Base-by-base conservation (phyloP, 30 jellyfish, hydroid and myxozoan genomes). In the Phacellophora camtschatica region DNA sequence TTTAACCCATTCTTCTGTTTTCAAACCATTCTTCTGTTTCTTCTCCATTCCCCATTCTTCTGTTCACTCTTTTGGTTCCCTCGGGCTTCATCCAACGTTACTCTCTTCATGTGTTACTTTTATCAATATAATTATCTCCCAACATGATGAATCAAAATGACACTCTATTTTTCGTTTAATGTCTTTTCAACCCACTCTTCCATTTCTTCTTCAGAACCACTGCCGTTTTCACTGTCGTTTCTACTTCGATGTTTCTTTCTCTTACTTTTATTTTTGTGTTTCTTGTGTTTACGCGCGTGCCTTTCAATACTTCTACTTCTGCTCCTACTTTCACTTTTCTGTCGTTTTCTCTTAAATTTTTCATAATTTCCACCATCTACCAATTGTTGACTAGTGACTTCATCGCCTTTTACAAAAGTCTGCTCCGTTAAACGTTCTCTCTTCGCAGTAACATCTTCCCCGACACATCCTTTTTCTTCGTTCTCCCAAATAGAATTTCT, bases 201-300 rank as follows among this genome's bases (percentile, higher is more conserved):
- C 16, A 58, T 33, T 31, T 41, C 19, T 28, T 33, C 79, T 28
- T 36, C 78, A 6, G 53, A 68, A 12, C 66, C 48, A 1, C 37
- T 46, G 63, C 62, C 65, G 5, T 22, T 55, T 59, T n/a, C 27
- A n/a, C 66, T 45, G 42, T 39, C 39, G 27, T 67, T 51, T 61
- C 76, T 42, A 29, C 68, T 63, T 41, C 49, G 62, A 30, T 41
- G 66, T 34, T 77, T 77, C 36, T 45, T 57, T 66, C 59, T 77
- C 71, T 77, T 77, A 15, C 63, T 46, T 59, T 77, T 77, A 16
- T 77, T 59, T 29, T 77, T 77, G 41, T 64, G 72, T 33, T 29
- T 59, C 68, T 35, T 39, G 11, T 77, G 30, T 30, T 77, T 77
- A 51, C 43, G 82, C 46, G 66, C 45, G 5, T 25, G 62, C n/a